Percentiles rank a stretch among this genome's conserved stretches.
Evolutionary conservation across 1,140 invertebrate genomes (phyloP).

Genomic region (Galleria mellonella): DNA sequence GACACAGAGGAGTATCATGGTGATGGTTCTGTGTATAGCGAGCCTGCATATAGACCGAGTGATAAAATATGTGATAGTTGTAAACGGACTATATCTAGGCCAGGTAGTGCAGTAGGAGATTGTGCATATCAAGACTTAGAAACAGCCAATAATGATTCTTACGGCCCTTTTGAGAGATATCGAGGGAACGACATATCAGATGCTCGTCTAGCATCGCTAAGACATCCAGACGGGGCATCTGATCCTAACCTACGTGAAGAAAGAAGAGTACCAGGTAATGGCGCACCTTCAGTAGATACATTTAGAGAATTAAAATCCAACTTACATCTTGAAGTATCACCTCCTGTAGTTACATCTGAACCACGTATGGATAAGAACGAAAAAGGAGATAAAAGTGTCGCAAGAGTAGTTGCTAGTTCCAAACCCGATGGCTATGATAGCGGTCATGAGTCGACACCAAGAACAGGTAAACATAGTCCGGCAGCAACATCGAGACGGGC

Average conservation of each 20-base stretch:
- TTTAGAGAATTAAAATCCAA: conserved; percentile 78
- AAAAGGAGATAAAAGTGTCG: conserved; percentile 55
- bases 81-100: conserved; percentile 81
- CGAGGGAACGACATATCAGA: conserved; percentile 69
- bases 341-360: conserved; percentile 67
- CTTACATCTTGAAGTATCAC: conserved; percentile 73
- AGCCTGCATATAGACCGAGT: conserved; percentile 85
- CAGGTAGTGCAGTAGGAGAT: conserved; percentile 77
- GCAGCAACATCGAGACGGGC: conserved; percentile 82
- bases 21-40: conserved; percentile 85
- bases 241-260: conserved; percentile 90
- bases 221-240: conserved; percentile 92
- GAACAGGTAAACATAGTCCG: conserved; percentile 85
- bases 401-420: conserved; percentile 54
- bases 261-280: conserved; percentile 80
- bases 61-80: conserved; percentile 87
- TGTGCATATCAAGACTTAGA: conserved; percentile 71
- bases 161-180: conserved; percentile 64
- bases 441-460: conserved; percentile 85
- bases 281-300: conserved; percentile 75
- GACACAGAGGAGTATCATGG: conserved; percentile 80
- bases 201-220: conserved; percentile 81
- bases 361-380: conserved; percentile 59
- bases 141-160: conserved; percentile 53
- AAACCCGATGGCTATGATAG: conserved; percentile 86